Percentiles rank a stretch among this genome's conserved stretches.
Evolutionary conservation across 1,140 invertebrate species (phyloP).

Genomic region (Dreissena rostriformis): DNA sequence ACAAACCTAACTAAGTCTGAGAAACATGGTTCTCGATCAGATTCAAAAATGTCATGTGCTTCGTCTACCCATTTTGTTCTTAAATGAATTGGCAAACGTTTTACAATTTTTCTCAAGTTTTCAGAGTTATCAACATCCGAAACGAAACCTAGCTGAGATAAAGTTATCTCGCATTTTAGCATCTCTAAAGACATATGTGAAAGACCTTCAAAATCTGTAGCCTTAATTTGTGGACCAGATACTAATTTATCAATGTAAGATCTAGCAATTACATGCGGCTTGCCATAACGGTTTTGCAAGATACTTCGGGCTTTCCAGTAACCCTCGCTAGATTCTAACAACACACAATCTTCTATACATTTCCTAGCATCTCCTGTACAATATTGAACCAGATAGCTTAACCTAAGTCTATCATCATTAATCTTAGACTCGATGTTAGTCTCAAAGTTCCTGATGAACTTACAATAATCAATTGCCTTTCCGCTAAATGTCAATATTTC

Average conservation of each 20-base stretch:
- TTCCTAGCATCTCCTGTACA: constrained; percentile 1
- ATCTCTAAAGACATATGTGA: not conserved
- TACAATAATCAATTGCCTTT: no score
- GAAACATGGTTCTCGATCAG: not conserved
- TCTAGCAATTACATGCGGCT: constrained; percentile 3
- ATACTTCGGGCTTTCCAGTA: not conserved
- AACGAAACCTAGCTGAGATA: not conserved
- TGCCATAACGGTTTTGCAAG: constrained; percentile 11
- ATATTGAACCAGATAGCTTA: constrained; percentile 8
- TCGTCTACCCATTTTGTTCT: not conserved
- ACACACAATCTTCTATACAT: constrained; percentile 2
- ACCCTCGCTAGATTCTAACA: not conserved
- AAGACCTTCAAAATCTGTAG: not conserved
- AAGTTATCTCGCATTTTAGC: not conserved
- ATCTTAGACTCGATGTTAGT: no score
- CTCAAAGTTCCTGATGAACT: no score
- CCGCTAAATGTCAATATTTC: no score
- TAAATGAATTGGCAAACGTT: constrained; percentile 1
- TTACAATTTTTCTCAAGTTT: constrained; percentile 1
- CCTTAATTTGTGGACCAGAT: not conserved
- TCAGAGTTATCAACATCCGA: constrained; percentile 3
- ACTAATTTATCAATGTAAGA: constrained; percentile 3
- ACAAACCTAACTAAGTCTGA: not conserved
- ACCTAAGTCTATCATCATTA: not conserved
- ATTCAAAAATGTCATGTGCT: constrained; percentile 2